Percentiles rank a stretch among this genome's conserved stretches.
phyloP scores from a whole-genome alignment of 1,140 invertebrate genomes.

The Drosophila fuyamai region DNA sequence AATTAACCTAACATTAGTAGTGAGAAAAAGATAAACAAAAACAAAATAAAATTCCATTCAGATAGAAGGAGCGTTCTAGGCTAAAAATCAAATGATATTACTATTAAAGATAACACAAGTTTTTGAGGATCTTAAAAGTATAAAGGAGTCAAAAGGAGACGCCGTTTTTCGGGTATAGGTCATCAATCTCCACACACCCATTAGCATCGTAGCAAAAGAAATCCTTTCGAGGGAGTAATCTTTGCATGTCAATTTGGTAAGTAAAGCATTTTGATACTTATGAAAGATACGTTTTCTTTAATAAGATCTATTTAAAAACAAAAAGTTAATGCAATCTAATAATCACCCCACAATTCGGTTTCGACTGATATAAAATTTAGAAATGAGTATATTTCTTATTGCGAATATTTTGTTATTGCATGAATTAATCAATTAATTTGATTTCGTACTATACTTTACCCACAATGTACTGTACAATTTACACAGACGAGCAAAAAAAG shows the following conservation, averaged over 20 bases:
- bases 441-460: too few species aligned
- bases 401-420: too few species aligned
- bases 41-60: conserved; percentile 43
- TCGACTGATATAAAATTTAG: too few species aligned
- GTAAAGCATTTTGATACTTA: neutral
- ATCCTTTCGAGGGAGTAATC: neutral
- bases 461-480: too few species aligned
- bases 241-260: conserved; percentile 33
- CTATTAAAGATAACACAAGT: conserved; percentile 47
- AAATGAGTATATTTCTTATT: too few species aligned
- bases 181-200: conserved; percentile 17
- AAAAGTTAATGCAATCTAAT: too few species aligned
- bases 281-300: too few species aligned
- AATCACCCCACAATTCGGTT: too few species aligned
- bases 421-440: too few species aligned
- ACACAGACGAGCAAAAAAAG: too few species aligned
- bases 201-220: conserved; percentile 22
- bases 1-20: conserved; percentile 74
- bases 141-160: conserved; percentile 10
- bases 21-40: conserved; percentile 43
- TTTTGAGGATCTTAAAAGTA: conserved; percentile 33
- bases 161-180: conserved; percentile 17
- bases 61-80: conserved; percentile 50
- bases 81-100: conserved; percentile 69
- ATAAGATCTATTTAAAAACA: too few species aligned